These are phyloP conservation scores for Hiodon alosoides DNA, from an alignment of 2,113 vertebrate species.

Conservation along the genomic window DNA sequence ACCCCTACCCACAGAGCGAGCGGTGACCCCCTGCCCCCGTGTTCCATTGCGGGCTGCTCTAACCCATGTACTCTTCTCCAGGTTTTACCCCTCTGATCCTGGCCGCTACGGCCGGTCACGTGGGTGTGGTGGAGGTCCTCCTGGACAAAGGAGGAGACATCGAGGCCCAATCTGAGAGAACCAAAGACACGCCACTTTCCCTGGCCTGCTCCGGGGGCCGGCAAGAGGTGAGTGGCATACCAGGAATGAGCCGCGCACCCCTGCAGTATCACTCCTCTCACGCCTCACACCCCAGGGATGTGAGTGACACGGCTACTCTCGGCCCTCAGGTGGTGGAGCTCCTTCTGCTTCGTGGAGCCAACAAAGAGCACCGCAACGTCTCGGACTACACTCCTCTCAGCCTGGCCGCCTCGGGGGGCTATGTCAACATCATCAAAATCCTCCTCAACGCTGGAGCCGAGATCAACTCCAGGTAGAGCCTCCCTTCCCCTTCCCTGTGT, in stretches of 20 bases:
- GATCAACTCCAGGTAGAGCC: conserved; percentile 93
- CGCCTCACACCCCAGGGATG: background rate
- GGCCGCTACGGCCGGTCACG: conserved; percentile 94
- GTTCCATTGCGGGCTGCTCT: background rate
- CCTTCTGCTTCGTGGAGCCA: conserved; percentile 90
- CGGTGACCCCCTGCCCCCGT: background rate
- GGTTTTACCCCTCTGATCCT: conserved; percentile 95
- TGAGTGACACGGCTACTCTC: background rate
- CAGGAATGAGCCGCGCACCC: background rate
- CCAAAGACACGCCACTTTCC: conserved; percentile 96
- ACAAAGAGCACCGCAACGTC: conserved; percentile 97
- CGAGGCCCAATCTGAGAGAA: conserved; percentile 96
- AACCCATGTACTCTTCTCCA: conserved; percentile 38
- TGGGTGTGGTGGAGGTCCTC: conserved; percentile 94
- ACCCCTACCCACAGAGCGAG: background rate
- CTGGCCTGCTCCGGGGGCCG: conserved; percentile 93
- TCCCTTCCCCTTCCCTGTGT: background rate
- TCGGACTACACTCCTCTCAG: conserved; percentile 97
- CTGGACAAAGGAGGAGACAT: conserved; percentile 97
- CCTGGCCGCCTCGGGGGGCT: conserved; percentile 95
- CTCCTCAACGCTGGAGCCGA: conserved; percentile 96
- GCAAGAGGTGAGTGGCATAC: conserved; percentile 73
- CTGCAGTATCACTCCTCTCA: background rate
- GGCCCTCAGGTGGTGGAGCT: conserved; percentile 85
- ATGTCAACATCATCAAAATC: conserved; percentile 99